Evolutionary conservation across 2,113 vertebrate genomes (phyloP).

Genomic region (Machaerirhynchus nigripectus): DNA sequence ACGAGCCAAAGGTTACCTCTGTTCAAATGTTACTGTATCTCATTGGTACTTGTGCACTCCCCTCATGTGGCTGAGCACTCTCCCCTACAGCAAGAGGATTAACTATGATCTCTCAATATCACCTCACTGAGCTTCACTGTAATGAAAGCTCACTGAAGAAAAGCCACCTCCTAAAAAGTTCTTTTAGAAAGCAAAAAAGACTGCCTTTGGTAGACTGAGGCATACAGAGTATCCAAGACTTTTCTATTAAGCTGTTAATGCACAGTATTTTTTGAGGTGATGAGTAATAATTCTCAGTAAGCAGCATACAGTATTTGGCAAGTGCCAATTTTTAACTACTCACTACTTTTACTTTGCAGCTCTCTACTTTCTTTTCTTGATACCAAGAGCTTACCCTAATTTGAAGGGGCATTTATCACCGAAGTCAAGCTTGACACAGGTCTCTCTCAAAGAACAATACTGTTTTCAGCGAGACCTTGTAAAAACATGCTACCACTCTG

Average conservation of each 20-base stretch:
- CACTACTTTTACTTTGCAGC: neutral
- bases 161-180: neutral
- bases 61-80: neutral
- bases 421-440: neutral
- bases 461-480: neutral
- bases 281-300: neutral
- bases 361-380: neutral
- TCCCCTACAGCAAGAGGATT: neutral
- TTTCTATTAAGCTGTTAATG: neutral
- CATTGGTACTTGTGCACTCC: neutral
- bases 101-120: neutral
- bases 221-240: neutral
- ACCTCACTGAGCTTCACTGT: neutral
- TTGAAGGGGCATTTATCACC: neutral
- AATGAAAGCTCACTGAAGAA: neutral
- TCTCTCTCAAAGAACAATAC: neutral
- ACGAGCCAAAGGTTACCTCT: neutral
- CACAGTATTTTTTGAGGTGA: neutral
- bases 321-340: neutral
- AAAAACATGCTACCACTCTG: neutral
- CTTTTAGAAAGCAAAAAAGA: neutral
- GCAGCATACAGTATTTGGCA: neutral
- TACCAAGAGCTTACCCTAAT: neutral
- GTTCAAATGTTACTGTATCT: neutral
- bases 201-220: neutral